phyloP scores from a whole-genome alignment of 1,140 invertebrate species.

The Sitophilus oryzae region DNA sequence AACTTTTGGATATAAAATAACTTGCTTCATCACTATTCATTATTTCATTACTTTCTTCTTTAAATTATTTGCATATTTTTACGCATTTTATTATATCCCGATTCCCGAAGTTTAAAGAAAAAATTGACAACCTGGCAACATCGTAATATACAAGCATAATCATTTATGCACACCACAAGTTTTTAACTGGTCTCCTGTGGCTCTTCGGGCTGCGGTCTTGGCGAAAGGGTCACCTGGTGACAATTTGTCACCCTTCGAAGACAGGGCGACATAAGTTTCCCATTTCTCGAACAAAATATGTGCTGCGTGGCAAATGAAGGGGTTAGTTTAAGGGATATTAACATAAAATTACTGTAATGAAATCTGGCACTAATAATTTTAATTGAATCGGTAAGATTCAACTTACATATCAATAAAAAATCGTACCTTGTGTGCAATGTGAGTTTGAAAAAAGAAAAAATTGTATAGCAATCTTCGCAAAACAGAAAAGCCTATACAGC shows the following conservation, averaged over 20 bases:
- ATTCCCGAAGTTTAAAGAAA: too few species aligned
- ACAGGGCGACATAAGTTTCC: constrained; percentile 22
- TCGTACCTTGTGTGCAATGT: too few species aligned
- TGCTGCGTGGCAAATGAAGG: constrained; percentile 8
- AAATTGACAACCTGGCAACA: too few species aligned
- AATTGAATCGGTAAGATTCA: too few species aligned
- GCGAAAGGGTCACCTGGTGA: constrained; percentile 26
- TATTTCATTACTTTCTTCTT: background rate
- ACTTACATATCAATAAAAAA: too few species aligned
- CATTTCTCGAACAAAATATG: constrained; percentile 20
- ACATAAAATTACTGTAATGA: constrained; percentile 2
- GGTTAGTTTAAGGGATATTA: constrained; percentile 9
- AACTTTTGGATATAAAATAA: too few species aligned
- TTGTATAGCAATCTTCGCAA: too few species aligned
- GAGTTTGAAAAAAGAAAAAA: too few species aligned
- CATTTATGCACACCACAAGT: constrained; percentile 12
- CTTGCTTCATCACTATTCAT: too few species aligned
- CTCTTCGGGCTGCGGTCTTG: constrained; percentile 22
- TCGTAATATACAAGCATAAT: background rate
- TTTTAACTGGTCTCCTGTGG: constrained; percentile 18
- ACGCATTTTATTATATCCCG: too few species aligned
- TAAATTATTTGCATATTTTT: background rate
- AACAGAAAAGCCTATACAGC: too few species aligned
- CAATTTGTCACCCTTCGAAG: constrained; percentile 26
- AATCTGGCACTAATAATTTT: too few species aligned